Base-by-base conservation (phyloP, 1,140 invertebrate species). In the Procambarus virginalis region DNA sequence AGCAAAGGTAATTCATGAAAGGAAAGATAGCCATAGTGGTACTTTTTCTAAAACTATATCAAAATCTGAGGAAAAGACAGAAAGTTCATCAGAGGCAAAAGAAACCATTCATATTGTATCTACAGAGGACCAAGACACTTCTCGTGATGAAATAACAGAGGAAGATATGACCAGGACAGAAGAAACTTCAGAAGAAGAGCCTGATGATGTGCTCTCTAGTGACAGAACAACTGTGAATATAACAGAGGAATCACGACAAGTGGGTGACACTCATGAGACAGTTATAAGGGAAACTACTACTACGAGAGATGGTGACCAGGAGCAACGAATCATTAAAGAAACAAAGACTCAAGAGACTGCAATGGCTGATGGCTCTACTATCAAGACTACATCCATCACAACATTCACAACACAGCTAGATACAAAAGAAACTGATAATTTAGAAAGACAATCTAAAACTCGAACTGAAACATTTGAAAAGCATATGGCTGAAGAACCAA, bases 361-460 rank as follows among this genome's bases (percentile, higher is more conserved):
- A 51, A 91, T 92, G 84, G 84, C 89, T 76, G 91, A 92, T 89
- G 91, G 91, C 22, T 92, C 91, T 17, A 92, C 90, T 14, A 81
- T 92, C 45, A 92, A 91, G 70, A 91, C 89, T n/a, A 92, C 91
- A 17, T 92, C 91, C 17, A 90, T 92, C n/a, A 92, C 91, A 46
- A 92, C 91, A 46, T 92, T 92, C 73, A 92, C 91, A 34, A 92
- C 91, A 34, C 89, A 92, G n/a, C 79, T 92, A 60, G 91, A 92
- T 46, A 81, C 83, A 34, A 84, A 84, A 45, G 90, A 92, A 14
- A 45, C 78, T 80, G 84, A 86, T 20, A 70, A 87, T 76, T 78
- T 84, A 55, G 49, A 58, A 20, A 70, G 76, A 10, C 75, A 49
- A 48, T 20, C 77, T 48, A 76, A 87, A 34, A 46, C 22, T 0